These are phyloP conservation scores for Xenus cinereus DNA, from an alignment of 2,113 vertebrate genomes.

Conservation along the genomic window DNA sequence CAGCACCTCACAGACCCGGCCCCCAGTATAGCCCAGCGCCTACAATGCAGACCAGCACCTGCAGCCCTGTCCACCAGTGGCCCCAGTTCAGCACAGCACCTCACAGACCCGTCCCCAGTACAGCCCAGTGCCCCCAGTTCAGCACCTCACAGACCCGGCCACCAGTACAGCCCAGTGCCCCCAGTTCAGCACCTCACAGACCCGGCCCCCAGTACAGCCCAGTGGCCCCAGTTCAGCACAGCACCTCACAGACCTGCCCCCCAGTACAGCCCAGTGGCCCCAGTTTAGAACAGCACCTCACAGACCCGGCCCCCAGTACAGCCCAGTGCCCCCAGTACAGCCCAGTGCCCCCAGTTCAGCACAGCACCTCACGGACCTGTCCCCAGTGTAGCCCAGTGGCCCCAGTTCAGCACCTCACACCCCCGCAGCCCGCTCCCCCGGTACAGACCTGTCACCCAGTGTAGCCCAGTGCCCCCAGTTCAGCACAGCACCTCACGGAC, in stretches of 20 bases:
- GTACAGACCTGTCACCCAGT: too few relatives aligned
- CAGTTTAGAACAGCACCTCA: neutral
- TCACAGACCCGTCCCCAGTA: neutral
- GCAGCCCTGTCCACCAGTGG: too few relatives aligned
- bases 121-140: neutral
- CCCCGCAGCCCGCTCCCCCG: too few relatives aligned
- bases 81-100: neutral
- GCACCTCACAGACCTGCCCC: neutral
- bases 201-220: neutral
- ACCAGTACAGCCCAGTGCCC: neutral
- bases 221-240: neutral
- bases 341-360: too few relatives aligned
- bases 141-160: neutral
- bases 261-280: neutral
- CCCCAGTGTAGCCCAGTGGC: too few relatives aligned
- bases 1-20: fast-evolving
- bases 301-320: neutral
- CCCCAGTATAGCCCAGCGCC: too few relatives aligned
- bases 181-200: neutral
- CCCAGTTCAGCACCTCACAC: too few relatives aligned
- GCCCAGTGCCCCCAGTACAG: neutral
- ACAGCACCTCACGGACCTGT: too few relatives aligned
- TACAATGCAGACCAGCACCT: neutral
- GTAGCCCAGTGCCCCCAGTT: too few relatives aligned
- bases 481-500: too few relatives aligned